These are phyloP conservation scores for Cenopis cana DNA, from an alignment of 2,888 invertebrate species.

Conservation along the genomic window DNA sequence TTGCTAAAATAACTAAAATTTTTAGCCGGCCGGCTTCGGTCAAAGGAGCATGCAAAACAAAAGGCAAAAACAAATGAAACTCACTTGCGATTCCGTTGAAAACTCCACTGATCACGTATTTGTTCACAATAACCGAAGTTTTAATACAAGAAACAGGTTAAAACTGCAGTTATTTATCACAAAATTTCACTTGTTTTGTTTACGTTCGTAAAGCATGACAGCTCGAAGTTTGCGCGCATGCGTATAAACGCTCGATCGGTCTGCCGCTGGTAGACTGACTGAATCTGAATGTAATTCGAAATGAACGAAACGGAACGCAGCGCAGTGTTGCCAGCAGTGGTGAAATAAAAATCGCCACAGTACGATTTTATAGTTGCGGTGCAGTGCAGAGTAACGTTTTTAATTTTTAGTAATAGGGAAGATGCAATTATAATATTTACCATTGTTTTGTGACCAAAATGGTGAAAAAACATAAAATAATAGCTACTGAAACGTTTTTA, in stretches of 20 bases:
- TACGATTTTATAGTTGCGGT: background rate
- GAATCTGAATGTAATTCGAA: constrained; percentile 50
- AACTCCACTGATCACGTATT: constrained; percentile 54
- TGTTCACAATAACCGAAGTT: constrained; percentile 47
- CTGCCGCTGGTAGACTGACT: constrained; percentile 68
- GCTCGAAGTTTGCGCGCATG: constrained; percentile 71
- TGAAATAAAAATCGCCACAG: constrained; percentile 21
- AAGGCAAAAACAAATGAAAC: constrained; percentile 67
- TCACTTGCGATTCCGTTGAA: constrained; percentile 75
- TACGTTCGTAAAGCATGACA: constrained; percentile 75
- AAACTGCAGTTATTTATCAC: constrained; percentile 59
- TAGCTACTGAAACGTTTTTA: no score
- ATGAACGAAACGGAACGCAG: constrained; percentile 48
- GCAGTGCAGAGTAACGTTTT: background rate
- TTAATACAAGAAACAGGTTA: constrained; percentile 49
- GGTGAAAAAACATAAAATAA: no score
- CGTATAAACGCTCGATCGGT: constrained; percentile 54
- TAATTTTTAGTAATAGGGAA: no score
- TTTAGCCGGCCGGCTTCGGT: constrained; percentile 61
- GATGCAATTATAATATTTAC: no score
- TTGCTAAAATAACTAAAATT: constrained; percentile 64
- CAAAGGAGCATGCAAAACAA: constrained; percentile 66
- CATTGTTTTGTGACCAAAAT: no score
- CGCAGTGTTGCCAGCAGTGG: constrained; percentile 45
- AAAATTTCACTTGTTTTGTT: constrained; percentile 76